Evolutionary conservation across 2,888 invertebrate genomes (phyloP).

Genomic region (Morpho deidamia): DNA sequence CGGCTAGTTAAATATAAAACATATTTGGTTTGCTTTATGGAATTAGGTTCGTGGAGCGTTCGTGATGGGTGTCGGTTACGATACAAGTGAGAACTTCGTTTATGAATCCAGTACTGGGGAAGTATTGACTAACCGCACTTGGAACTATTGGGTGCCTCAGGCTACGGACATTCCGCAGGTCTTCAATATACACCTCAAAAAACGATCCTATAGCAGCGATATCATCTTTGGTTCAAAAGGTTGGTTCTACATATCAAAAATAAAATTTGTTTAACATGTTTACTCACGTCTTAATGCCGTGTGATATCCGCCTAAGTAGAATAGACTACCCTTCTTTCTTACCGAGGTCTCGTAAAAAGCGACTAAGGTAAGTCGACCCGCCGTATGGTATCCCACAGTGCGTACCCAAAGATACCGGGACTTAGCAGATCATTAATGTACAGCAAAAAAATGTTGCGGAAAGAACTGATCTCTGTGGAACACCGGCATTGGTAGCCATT

Average conservation of each 20-base stretch:
- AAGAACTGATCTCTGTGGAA: no score
- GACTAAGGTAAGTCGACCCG: no score
- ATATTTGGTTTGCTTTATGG: background rate
- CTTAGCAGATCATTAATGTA: no score
- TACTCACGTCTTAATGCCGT: no score
- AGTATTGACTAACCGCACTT: conserved; percentile 81
- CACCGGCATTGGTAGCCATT: no score
- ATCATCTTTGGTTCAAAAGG: conserved; percentile 78
- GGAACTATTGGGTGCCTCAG: conserved; percentile 82
- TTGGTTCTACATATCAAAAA: conserved; percentile 18
- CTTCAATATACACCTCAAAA: conserved; percentile 77
- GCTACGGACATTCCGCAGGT: conserved; percentile 82
- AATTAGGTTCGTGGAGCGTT: conserved; percentile 2
- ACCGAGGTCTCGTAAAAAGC: no score
- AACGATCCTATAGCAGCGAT: conserved; percentile 74
- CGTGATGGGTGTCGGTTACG: conserved; percentile 79
- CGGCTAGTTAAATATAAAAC: background rate
- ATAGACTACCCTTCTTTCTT: no score
- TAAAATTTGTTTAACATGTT: no score
- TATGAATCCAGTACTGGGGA: conserved; percentile 77
- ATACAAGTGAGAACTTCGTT: conserved; percentile 80
- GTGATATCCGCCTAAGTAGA: no score
- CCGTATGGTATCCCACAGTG: no score
- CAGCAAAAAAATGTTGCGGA: no score
- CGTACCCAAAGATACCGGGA: no score